Conservation (phyloP, 2,888 invertebrate genomes). For the Oligia strigilis region DNA sequence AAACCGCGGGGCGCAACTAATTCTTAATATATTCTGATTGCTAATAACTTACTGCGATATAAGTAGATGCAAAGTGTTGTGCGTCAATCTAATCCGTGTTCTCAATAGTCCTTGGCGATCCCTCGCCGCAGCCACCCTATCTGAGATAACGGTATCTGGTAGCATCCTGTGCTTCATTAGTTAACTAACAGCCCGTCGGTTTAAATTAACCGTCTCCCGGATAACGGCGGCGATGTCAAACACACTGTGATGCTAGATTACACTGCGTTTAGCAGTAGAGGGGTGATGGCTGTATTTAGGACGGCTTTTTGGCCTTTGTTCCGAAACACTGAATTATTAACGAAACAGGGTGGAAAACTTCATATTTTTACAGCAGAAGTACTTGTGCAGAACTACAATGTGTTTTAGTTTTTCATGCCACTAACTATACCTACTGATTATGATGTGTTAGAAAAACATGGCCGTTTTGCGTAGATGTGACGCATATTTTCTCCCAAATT, state of each 20-base stretch:
- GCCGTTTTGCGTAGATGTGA: too few species aligned
- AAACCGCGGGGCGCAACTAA: too few species aligned
- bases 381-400: neutral
- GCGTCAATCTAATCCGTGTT: neutral
- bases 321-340: neutral
- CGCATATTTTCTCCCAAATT: too few species aligned
- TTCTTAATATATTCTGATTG: neutral
- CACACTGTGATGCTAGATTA: slow-evolving; percentile 47
- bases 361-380: neutral
- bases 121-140: slow-evolving; percentile 33
- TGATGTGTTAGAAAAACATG: neutral
- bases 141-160: slow-evolving; percentile 52
- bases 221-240: slow-evolving; percentile 47
- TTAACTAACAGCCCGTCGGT: slow-evolving; percentile 58
- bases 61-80: slow-evolving; percentile 5
- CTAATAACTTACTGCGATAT: neutral
- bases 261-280: slow-evolving; percentile 17
- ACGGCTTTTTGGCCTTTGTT: neutral
- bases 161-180: slow-evolving; percentile 64
- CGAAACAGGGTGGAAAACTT: neutral
- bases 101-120: slow-evolving; percentile 15
- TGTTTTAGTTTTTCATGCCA: neutral
- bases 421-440: neutral
- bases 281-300: neutral
- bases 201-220: slow-evolving; percentile 63